These are phyloP conservation scores for Dryobates pubescens DNA, from an alignment of 2,797 vertebrate species.

Conservation along the genomic window DNA sequence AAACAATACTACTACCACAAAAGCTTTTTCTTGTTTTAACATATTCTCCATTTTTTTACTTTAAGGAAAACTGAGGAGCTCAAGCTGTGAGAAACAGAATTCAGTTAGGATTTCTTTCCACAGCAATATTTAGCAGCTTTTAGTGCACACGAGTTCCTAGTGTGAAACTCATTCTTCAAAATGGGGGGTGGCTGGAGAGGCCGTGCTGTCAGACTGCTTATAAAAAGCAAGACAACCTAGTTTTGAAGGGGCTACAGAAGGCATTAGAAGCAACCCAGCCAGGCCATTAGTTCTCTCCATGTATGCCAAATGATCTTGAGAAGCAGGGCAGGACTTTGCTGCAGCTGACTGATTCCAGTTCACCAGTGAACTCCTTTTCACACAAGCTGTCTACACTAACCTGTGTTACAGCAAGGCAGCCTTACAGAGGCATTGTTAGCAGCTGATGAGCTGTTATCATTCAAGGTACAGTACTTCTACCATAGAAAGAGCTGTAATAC, in stretches of 20 bases:
- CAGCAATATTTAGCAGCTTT: neutral
- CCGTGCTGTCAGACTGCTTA: neutral
- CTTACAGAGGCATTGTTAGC: neutral
- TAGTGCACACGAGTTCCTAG: neutral
- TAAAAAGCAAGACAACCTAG: neutral
- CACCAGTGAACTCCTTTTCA: neutral
- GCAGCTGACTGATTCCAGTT: neutral
- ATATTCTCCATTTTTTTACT: neutral
- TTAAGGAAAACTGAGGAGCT: neutral
- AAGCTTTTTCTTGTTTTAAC: neutral
- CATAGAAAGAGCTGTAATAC: neutral
- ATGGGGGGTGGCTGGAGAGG: neutral
- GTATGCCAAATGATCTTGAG: neutral
- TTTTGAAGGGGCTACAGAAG: neutral
- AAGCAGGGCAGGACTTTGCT: neutral
- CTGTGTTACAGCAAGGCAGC: neutral
- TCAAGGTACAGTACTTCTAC: neutral
- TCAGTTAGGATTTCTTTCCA: neutral
- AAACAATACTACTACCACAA: neutral
- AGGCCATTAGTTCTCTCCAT: accelerated
- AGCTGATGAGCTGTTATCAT: neutral
- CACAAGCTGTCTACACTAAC: neutral
- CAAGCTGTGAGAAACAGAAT: neutral
- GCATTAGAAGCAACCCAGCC: neutral
- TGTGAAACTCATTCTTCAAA: neutral